These are phyloP conservation scores for Sarcophaga bullata DNA, from an alignment of 1,140 invertebrate genomes.

Conservation along the genomic window DNA sequence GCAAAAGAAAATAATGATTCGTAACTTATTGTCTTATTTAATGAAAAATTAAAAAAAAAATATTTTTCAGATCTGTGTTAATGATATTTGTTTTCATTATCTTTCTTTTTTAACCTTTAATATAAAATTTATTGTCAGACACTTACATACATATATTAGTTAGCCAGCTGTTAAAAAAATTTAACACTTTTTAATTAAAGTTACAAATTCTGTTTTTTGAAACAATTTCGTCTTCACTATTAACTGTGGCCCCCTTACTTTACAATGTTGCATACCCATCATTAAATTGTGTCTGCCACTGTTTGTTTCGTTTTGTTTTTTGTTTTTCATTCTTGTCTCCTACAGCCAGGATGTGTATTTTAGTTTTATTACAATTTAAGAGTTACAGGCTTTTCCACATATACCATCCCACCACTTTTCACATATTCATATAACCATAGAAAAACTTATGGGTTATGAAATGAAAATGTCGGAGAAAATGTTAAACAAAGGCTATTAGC, in stretches of 20 bases:
- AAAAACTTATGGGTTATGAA: neutral
- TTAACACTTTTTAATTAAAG: neutral
- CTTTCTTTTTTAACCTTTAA: too few relatives aligned
- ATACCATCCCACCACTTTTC: neutral
- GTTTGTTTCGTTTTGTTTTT: neutral
- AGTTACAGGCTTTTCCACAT: slow-evolving; percentile 25
- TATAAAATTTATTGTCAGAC: too few relatives aligned
- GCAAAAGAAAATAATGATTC: neutral
- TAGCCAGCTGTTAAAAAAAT: too few relatives aligned
- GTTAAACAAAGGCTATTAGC: slow-evolving; percentile 39
- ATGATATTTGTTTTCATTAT: too few relatives aligned
- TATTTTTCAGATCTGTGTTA: too few relatives aligned
- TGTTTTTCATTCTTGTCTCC: neutral
- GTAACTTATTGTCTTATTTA: neutral
- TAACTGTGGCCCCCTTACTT: neutral
- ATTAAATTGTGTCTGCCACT: neutral
- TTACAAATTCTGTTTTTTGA: neutral
- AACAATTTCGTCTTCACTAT: neutral
- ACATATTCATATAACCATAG: neutral
- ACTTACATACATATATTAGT: too few relatives aligned
- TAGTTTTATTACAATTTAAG: slow-evolving; percentile 38
- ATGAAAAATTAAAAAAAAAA: neutral
- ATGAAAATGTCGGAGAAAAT: neutral
- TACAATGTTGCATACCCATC: neutral
- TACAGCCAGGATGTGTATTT: slow-evolving; percentile 23